Conservation (phyloP, 2,797 vertebrate genomes). For the Alfaro cultratus region DNA sequence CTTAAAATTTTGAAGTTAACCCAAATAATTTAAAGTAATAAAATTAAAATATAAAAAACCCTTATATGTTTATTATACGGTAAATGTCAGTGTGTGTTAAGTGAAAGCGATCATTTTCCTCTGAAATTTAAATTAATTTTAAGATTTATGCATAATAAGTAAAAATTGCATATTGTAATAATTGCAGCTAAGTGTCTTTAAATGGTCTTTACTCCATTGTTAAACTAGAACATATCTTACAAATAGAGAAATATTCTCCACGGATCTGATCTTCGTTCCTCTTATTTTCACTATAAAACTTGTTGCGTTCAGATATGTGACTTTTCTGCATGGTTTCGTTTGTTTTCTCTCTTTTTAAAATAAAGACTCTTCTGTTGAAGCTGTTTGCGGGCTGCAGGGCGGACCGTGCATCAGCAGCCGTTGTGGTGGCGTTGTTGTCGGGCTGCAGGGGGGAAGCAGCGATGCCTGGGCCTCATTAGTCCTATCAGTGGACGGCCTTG, state of each 20-base stretch:
- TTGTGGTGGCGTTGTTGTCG: background rate
- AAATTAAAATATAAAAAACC: background rate
- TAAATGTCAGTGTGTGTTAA: background rate
- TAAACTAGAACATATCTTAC: background rate
- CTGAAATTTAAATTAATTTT: background rate
- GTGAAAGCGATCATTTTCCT: background rate
- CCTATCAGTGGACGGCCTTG: slow-evolving; percentile 72
- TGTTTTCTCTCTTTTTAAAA: background rate
- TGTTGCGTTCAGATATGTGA: background rate
- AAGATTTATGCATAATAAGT: background rate
- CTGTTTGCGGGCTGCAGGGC: background rate
- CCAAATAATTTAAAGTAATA: background rate
- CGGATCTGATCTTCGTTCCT: background rate
- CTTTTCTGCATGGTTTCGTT: background rate
- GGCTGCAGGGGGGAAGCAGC: slow-evolving; percentile 14
- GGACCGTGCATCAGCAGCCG: background rate
- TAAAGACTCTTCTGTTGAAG: background rate
- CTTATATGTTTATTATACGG: background rate
- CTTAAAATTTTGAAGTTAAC: background rate
- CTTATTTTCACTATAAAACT: background rate
- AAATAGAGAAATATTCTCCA: background rate
- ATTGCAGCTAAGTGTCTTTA: background rate
- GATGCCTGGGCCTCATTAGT: slow-evolving; percentile 76
- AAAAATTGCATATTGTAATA: background rate
- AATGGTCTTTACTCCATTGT: background rate